Evolutionary conservation across 2,113 vertebrate genomes (phyloP), one percentile per base, ranked within the genome.

Genomic region (Argyrosomus japonicus): DNA sequence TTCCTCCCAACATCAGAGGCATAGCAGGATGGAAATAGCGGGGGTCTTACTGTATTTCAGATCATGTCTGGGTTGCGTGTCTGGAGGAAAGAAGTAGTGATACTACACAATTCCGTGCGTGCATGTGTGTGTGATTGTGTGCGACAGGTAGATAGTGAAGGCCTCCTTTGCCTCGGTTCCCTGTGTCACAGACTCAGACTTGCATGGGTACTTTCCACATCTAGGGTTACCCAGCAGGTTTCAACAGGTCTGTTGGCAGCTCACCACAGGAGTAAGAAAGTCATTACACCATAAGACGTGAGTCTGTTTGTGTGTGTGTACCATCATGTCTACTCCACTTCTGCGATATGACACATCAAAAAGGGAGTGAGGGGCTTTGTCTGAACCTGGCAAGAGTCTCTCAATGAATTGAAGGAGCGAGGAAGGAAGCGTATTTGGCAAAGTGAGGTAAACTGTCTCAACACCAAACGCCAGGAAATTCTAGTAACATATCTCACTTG

Each of bases 181-280:
- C 64, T 57, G 69, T 25, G 68, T 79, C 79, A 85, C 73, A 90
- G 75, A 72, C 72, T 82, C 84, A 91, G 92, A 88, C 85, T 50
- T 81, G 68, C 86, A 63, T 83, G 84, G 92, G 92, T 95, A 91
- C 92, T 95, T 94, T 94, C 92, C 93, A 93, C 91, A 79, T 91
- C 93, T 93, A 86, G 80, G 86, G 87, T 94, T 94, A 91, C 95
- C 81, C 56, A 63, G 84, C 95, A 95, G 86, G 95, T 89, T 89
- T 77, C 70, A 89, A 91, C 95, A 95, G 82, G 94, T 78, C 88
- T 71, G 47, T 72, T 79, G 32, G 86, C 86, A 74, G 73, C 82
- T 90, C 83, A 88, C 74, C 79, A 84, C 89, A 89, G 75, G 77
- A 86, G 87, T 43, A 81, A 69, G 79, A 92, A 92, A 94, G 87